Base-by-base conservation (phyloP, 2,888 invertebrate genomes). In the Xylota segnis region DNA sequence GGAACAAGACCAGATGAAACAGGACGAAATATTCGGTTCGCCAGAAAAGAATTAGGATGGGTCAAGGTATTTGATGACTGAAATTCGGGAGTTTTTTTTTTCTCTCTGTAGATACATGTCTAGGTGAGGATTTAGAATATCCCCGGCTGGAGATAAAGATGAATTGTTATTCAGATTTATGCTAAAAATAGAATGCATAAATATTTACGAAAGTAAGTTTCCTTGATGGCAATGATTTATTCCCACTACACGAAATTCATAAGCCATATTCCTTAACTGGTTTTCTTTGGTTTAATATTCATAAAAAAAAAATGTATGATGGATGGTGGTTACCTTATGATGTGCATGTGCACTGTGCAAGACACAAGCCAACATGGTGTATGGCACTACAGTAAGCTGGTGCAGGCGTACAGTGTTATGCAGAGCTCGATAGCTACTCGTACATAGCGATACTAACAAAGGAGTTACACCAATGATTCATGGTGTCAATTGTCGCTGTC, bases 401-500 rank as follows among this genome's bases (percentile, higher is more conserved):
- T 37, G 37, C 54, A 65, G 78, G 66, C 37, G 52, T 27, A 14
- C 40, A 70, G 7, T 23, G 32, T 3, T 47, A 61, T 34, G 45
- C 54, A 63, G 66, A 56, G n/a, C 14, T 32, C 34, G 2, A 34
- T 3, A 34, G 4, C 34, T 34, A 34, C 5, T 2, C 23, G 3
- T 27, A 16, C 23, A 45, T 45, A 14, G 12, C 47, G 61, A 61
- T 72, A 59, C 27, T 37, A 58, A 75, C 84, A 81, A 81, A 59
- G 59, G 70, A 75, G 58, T 71, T 65, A 58, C 52, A n/a, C 66
- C 70, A 65, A 65, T 79, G 74, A 84, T 79, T 84, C 65, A 81
- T 81, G 68, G 70, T 72, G 81, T 76, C 84, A 86, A 81, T 76
- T 86, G 81, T 52, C 23, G 45, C 56, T 81, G 81, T 86, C 84